phyloP scores from a whole-genome alignment of 2,113 vertebrate species.

The Ceyx margarethae region DNA sequence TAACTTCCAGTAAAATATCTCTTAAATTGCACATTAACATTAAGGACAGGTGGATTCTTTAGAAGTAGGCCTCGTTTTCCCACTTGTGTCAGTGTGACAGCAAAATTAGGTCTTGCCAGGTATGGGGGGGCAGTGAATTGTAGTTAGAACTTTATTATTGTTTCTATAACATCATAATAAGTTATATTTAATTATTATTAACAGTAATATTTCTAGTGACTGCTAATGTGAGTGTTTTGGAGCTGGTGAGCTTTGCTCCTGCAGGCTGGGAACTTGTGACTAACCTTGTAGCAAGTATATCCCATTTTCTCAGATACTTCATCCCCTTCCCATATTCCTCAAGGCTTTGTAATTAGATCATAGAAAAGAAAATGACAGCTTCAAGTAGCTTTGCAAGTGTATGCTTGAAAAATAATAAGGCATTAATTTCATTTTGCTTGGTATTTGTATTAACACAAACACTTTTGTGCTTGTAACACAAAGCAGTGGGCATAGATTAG shows the following conservation, averaged over 20 bases:
- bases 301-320: background rate
- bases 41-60: background rate
- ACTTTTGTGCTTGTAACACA: constrained; percentile 47
- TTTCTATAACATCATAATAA: too few species aligned
- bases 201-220: background rate
- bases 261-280: background rate
- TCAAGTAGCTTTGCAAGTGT: constrained; percentile 21
- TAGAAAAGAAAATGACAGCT: constrained; percentile 37
- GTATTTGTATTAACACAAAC: constrained; percentile 41
- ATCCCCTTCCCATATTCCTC: background rate
- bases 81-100: background rate
- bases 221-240: background rate
- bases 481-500: constrained; percentile 5
- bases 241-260: background rate
- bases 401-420: constrained; percentile 45
- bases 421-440: constrained; percentile 54
- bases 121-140: too few species aligned
- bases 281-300: background rate
- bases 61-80: background rate
- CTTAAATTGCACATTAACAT: background rate
- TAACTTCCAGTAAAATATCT: background rate
- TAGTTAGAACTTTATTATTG: too few species aligned
- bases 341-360: constrained; percentile 27
- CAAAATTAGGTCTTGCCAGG: background rate
- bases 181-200: too few species aligned